Conservation (phyloP, 2,888 invertebrate genomes). For the Hermaeophaga mercurialis region DNA sequence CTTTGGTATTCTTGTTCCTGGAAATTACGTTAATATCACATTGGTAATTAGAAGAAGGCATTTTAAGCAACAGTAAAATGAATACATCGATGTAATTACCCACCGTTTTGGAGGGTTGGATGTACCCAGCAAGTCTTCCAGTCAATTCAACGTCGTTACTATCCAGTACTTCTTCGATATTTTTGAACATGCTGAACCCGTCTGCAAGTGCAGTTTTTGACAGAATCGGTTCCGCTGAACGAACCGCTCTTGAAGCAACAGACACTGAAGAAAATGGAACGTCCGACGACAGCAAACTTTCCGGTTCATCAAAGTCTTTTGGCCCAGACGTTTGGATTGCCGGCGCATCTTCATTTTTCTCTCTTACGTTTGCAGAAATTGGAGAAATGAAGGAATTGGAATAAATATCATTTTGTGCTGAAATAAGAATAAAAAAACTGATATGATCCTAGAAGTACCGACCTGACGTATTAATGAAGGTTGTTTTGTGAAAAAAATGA, state of each 20-base stretch:
- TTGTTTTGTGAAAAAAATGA: too few relatives aligned
- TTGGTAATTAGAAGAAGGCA: too few relatives aligned
- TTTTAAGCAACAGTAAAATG: too few relatives aligned
- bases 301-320: constrained; percentile 37
- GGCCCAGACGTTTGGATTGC: constrained; percentile 45
- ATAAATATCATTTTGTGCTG: constrained; percentile 63
- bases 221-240: constrained; percentile 56
- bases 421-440: constrained; percentile 44
- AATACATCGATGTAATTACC: constrained; percentile 33
- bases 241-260: constrained; percentile 35
- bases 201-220: constrained; percentile 61
- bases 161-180: constrained; percentile 61
- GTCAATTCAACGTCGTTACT: constrained; percentile 60
- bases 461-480: too few relatives aligned
- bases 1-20: constrained; percentile 13
- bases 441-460: too few relatives aligned
- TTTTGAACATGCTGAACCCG: constrained; percentile 62
- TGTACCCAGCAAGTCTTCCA: constrained; percentile 54
- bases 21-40: too few relatives aligned
- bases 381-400: constrained; percentile 74
- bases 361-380: constrained; percentile 60
- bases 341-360: constrained; percentile 13
- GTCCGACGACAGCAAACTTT: too few relatives aligned
- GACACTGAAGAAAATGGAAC: too few relatives aligned
- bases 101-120: constrained; percentile 64